Percentiles rank a stretch among this genome's conserved stretches.
phyloP scores from a whole-genome alignment of 2,888 invertebrate species.

The Graphium colonna region DNA sequence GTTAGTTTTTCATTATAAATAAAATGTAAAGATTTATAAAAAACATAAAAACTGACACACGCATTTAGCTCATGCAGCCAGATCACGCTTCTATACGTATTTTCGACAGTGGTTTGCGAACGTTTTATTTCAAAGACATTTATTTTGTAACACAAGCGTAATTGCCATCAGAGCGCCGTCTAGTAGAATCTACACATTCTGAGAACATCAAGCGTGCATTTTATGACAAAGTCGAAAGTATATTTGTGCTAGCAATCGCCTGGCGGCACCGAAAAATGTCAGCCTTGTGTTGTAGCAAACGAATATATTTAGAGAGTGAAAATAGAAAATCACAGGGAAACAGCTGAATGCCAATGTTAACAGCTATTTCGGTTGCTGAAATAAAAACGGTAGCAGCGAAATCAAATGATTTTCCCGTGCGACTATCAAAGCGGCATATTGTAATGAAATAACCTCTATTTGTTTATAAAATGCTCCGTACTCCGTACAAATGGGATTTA shows the following conservation, averaged over 20 bases:
- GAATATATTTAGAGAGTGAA: constrained; percentile 60
- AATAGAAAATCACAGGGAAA: constrained; percentile 67
- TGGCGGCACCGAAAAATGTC: constrained; percentile 51
- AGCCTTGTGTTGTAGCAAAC: constrained; percentile 51
- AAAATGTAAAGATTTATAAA: neutral
- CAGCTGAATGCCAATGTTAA: constrained; percentile 74
- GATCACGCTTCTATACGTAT: neutral
- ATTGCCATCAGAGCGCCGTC: constrained; percentile 11
- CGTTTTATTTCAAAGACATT: neutral
- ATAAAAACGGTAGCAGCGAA: constrained; percentile 39
- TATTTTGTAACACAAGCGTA: neutral
- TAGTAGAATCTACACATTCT: constrained; percentile 22
- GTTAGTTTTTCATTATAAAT: neutral
- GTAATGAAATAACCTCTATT: constrained; percentile 24
- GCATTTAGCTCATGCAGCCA: neutral
- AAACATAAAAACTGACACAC: neutral
- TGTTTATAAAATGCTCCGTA: constrained; percentile 24
- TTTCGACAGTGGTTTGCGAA: neutral
- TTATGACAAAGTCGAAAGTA: constrained; percentile 34
- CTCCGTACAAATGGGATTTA: too few species aligned
- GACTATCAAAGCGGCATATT: constrained; percentile 25
- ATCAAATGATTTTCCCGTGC: constrained; percentile 34
- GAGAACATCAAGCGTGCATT: constrained; percentile 23
- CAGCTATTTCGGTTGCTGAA: constrained; percentile 56
- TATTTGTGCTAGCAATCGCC: constrained; percentile 42